phyloP scores from a whole-genome alignment of 2,113 vertebrate genomes.

The Ceyx cyanopectus region DNA sequence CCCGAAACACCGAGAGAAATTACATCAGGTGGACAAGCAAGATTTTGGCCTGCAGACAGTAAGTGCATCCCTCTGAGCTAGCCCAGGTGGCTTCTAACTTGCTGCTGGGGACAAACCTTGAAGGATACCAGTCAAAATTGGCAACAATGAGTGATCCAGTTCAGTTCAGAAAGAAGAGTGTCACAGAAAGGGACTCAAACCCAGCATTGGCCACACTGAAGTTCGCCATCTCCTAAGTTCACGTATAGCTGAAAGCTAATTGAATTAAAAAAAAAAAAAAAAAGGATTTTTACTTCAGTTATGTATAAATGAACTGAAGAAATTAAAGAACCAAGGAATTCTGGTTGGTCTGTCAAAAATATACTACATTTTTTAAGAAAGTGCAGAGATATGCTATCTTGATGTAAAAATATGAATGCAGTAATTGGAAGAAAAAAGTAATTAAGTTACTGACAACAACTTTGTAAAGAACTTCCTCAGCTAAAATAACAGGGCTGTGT shows the following conservation, averaged over 20 bases:
- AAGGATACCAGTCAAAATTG: not conserved
- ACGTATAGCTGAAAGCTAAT: not conserved
- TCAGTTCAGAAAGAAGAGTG: not conserved
- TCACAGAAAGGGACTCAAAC: not conserved
- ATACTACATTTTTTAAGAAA: not conserved
- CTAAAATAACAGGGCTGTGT: slow-evolving; percentile 28
- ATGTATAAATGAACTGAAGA: not conserved
- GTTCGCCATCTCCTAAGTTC: not conserved
- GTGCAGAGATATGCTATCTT: not conserved
- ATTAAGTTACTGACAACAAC: not conserved
- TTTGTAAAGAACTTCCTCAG: slow-evolving; percentile 12
- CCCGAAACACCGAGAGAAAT: not conserved
- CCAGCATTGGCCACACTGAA: not conserved
- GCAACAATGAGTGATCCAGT: not conserved
- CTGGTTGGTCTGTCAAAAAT: not conserved
- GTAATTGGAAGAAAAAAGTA: not conserved
- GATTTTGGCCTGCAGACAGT: not conserved
- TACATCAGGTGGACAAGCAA: not conserved
- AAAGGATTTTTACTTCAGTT: not conserved
- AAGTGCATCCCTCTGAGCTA: not conserved
- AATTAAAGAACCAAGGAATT: not conserved
- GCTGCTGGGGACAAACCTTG: not conserved
- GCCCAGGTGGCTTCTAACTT: not conserved
- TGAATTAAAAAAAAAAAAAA: not conserved
- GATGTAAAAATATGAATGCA: not conserved